phyloP scores from a whole-genome alignment of 2,797 vertebrate genomes.

The Cuniculus paca region DNA sequence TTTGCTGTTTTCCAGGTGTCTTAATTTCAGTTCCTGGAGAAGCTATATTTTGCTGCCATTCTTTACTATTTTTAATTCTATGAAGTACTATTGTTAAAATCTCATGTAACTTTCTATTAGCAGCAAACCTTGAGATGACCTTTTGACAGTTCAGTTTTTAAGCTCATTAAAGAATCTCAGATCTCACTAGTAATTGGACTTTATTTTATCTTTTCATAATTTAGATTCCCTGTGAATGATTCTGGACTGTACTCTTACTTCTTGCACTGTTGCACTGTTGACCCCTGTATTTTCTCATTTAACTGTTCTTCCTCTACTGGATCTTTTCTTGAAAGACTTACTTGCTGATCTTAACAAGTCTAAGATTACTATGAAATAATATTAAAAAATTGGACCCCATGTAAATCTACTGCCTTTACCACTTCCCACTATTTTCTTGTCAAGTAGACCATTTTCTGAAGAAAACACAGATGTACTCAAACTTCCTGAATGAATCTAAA shows the following conservation, averaged over 20 bases:
- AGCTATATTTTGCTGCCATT: not conserved
- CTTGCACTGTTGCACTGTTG: too few relatives aligned
- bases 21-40: not conserved
- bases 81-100: not conserved
- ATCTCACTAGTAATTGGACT: conserved; percentile 13
- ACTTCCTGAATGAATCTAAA: not conserved
- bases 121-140: conserved; percentile 3
- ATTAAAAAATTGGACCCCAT: not conserved
- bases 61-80: not conserved
- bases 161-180: conserved; percentile 38
- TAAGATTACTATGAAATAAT: not conserved
- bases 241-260: not conserved
- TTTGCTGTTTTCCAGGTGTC: not conserved
- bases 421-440: not conserved
- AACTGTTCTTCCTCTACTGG: not conserved
- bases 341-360: not conserved
- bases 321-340: not conserved
- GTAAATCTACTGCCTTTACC: not conserved
- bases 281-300: not conserved
- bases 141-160: conserved; percentile 41
- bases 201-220: conserved; percentile 15
- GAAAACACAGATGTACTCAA: not conserved
- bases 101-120: not conserved
- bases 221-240: not conserved
- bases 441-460: not conserved